These are phyloP conservation scores for Parthenolecanium corni DNA, from an alignment of 2,888 invertebrate genomes.

Conservation along the genomic window DNA sequence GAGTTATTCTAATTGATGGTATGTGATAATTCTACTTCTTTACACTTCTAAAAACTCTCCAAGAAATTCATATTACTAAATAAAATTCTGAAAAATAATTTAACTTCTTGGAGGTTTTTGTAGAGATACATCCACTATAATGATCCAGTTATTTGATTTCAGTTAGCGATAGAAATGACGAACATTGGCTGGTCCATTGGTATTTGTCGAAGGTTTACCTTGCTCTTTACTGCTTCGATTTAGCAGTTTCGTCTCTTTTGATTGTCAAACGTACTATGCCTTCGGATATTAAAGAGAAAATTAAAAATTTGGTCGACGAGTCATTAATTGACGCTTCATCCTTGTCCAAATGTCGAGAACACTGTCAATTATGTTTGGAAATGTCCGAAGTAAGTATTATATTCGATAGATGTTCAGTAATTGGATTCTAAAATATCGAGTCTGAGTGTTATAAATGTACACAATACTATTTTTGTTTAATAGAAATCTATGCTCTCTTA, in stretches of 20 bases:
- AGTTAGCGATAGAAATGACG: not conserved
- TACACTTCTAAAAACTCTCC: not conserved
- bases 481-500: not conserved
- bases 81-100: too few relatives aligned
- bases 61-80: too few relatives aligned
- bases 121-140: too few relatives aligned
- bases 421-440: too few relatives aligned
- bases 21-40: constrained; percentile 29
- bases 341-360: constrained; percentile 41
- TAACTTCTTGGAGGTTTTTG: constrained; percentile 33
- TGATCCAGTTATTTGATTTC: not conserved
- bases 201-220: constrained; percentile 43
- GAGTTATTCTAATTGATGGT: constrained; percentile 42
- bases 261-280: constrained; percentile 39
- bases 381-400: constrained; percentile 24
- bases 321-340: constrained; percentile 40
- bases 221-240: constrained; percentile 43
- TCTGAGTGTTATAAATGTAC: not conserved
- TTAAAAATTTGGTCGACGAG: constrained; percentile 34
- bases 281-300: constrained; percentile 28
- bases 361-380: constrained; percentile 45
- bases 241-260: constrained; percentile 41
- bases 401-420: too few relatives aligned
- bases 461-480: not conserved
- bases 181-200: constrained; percentile 40